phyloP scores from a whole-genome alignment of 2,888 invertebrate species.

The Atherix ibis region DNA sequence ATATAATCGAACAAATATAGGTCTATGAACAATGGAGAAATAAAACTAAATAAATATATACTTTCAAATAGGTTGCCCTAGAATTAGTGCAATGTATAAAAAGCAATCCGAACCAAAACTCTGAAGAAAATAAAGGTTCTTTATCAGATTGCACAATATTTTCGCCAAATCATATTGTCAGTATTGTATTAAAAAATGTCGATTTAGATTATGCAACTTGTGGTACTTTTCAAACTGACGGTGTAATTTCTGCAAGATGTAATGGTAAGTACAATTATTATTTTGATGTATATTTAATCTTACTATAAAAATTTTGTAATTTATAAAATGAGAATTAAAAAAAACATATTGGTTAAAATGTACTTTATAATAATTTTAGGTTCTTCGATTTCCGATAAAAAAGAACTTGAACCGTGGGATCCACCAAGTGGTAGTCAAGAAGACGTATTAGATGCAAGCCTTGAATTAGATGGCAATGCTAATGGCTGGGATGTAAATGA shows the following conservation, averaged over 20 bases:
- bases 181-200: slow-evolving; percentile 65
- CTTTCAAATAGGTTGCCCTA: slow-evolving; percentile 56
- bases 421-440: slow-evolving; percentile 38
- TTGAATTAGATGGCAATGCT: slow-evolving; percentile 56
- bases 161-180: slow-evolving; percentile 68
- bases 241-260: slow-evolving; percentile 67
- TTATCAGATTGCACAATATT: slow-evolving; percentile 41
- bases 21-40: not conserved
- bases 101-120: slow-evolving; percentile 19
- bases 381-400: too few relatives aligned
- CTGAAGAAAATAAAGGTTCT: slow-evolving; percentile 22
- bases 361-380: too few relatives aligned
- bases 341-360: too few relatives aligned
- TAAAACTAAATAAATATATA: slow-evolving; percentile 2
- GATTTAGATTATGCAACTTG: slow-evolving; percentile 80
- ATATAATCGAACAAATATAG: not conserved
- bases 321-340: too few relatives aligned
- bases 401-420: slow-evolving; percentile 85
- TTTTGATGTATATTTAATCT: too few relatives aligned
- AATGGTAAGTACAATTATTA: slow-evolving; percentile 51
- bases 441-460: slow-evolving; percentile 45
- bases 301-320: too few relatives aligned
- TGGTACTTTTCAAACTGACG: slow-evolving; percentile 79
- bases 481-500: slow-evolving; percentile 96
- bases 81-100: slow-evolving; percentile 64